Evolutionary conservation across 2,888 invertebrate genomes (phyloP).

Genomic region (Sphecodes monilicornis): DNA sequence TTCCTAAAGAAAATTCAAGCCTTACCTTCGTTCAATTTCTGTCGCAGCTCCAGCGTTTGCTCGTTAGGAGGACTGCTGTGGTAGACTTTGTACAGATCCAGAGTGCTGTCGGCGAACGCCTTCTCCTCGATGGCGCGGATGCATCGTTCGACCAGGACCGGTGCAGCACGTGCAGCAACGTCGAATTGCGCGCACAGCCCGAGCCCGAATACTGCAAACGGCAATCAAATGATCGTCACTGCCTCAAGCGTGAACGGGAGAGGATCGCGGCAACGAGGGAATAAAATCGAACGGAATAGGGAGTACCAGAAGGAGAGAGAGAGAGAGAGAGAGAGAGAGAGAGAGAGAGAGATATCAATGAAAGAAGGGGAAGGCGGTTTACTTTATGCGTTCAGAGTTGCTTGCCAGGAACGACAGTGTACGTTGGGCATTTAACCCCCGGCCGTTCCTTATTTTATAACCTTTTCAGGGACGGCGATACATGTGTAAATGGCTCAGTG

Average conservation of each 20-base stretch:
- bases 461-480: background rate
- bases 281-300: background rate
- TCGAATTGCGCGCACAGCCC: slow-evolving; percentile 88
- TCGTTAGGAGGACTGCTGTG: slow-evolving; percentile 88
- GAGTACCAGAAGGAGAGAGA: too few relatives aligned
- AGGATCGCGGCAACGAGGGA: background rate
- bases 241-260: background rate
- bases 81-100: slow-evolving; percentile 89
- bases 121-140: slow-evolving; percentile 87
- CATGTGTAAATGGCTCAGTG: background rate
- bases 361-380: slow-evolving; percentile 13
- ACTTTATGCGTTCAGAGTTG: slow-evolving; percentile 19
- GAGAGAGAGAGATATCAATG: background rate
- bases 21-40: slow-evolving; percentile 85
- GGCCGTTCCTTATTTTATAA: slow-evolving; percentile 10
- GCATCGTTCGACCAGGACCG: slow-evolving; percentile 87
- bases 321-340: background rate
- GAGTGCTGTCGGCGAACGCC: slow-evolving; percentile 84
- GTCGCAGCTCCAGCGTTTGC: slow-evolving; percentile 86
- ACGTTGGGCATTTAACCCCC: background rate
- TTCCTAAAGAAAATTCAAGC: too few relatives aligned
- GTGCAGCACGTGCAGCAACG: slow-evolving; percentile 86
- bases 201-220: slow-evolving; percentile 86
- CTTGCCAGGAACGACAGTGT: slow-evolving; percentile 4
- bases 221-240: slow-evolving; percentile 14